Base-by-base conservation (phyloP, 2,888 invertebrate species). In the Vesta saturnalis region DNA sequence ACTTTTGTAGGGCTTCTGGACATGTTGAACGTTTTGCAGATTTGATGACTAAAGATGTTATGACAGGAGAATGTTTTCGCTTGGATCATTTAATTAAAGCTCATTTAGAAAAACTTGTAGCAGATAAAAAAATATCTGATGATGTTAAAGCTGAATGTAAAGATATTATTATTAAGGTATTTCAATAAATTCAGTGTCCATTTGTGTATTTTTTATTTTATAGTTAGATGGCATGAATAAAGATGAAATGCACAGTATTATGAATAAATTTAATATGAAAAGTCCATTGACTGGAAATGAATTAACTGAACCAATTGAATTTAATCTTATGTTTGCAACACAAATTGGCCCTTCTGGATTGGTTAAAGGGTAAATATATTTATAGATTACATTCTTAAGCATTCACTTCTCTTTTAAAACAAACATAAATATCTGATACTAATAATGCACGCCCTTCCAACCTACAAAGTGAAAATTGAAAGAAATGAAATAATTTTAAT, bases 1-100 rank as follows among this genome's bases (percentile, higher is more conserved):
- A 52, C 54, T 62, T 67, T 82, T 83, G 64, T 80, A 91, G 91
- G 81, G 97, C 99, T 15, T 99, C 99, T 4, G 99, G 99, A 0
- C 99, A 99, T 85, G 99, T 99, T 0, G 99, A 99, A 79, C 89
- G 99, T 66, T 99, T 99, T 87, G 97, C 99, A 56, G 99, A 99
- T 86, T 90, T 96, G 67, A 99, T 99, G 99, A 98, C 99, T 0
- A 99, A 99, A 83, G 99, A 99, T 86, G 79, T 91, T 0, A 94
- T 94, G 82, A 95, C 91, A 73, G 99, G 99, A 4, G 99, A 99
- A 82, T 99, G 99, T 81, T 99, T 98, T 83, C 89, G 99, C 43
- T 87, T 99, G 62, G 99, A 99, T 83, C 99, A 99, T 86, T 87
- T 99, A 62, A 99, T 99, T 73, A 99, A 99, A 86, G 94, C 94